Evolutionary conservation across 1,140 invertebrate genomes (phyloP).

Genomic region (Pogonognathellus flavescens): DNA sequence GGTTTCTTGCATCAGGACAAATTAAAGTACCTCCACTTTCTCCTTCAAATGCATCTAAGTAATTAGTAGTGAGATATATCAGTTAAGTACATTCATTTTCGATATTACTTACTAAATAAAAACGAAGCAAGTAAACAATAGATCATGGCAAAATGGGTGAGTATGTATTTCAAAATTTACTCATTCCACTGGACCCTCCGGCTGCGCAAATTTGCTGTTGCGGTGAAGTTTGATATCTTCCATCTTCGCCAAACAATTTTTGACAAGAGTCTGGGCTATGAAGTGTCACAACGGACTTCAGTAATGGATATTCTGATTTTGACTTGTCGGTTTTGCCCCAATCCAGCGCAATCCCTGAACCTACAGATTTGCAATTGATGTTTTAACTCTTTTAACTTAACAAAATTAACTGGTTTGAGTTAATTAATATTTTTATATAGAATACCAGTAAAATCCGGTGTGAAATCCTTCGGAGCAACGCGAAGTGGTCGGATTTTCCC

Average conservation of each 20-base stretch:
- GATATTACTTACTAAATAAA: too few species aligned
- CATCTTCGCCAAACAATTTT: neutral
- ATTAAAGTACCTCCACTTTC: neutral
- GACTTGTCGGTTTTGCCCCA: neutral
- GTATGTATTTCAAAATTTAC: neutral
- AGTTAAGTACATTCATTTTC: too few species aligned
- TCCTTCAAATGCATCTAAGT: neutral
- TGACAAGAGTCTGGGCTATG: neutral
- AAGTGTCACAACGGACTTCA: neutral
- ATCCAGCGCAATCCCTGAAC: neutral
- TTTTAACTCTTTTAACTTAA: too few species aligned
- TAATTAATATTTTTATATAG: neutral
- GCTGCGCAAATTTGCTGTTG: neutral
- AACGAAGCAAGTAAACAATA: too few species aligned
- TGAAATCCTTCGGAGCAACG: neutral
- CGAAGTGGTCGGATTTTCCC: neutral
- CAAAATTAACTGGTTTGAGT: too few species aligned
- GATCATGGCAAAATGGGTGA: too few species aligned
- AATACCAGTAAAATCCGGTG: slow-evolving; percentile 1
- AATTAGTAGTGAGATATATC: too few species aligned
- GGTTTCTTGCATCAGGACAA: neutral
- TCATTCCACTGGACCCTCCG: neutral
- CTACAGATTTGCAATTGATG: too few species aligned
- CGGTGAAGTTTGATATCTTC: neutral
- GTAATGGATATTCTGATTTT: neutral